These are phyloP conservation scores for Poeciliopsis presidionis DNA, from an alignment of 2,797 vertebrate species.

Conservation along the genomic window DNA sequence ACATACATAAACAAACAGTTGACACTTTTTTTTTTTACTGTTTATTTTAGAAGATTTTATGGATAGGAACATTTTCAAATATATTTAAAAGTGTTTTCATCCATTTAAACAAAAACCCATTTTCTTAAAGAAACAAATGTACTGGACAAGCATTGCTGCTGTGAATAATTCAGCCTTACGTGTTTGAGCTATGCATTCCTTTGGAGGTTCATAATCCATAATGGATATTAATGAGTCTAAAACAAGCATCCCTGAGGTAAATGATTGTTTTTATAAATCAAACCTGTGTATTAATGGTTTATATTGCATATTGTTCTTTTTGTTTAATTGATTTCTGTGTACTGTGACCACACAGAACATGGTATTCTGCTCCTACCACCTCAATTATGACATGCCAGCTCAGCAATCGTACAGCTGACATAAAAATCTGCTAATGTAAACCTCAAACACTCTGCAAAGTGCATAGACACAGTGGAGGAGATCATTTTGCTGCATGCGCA, in stretches of 20 bases:
- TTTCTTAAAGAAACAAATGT: neutral
- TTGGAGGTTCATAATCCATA: neutral
- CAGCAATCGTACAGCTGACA: neutral
- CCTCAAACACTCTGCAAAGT: neutral
- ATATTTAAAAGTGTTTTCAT: neutral
- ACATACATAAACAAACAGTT: neutral
- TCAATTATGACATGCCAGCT: neutral
- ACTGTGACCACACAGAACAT: neutral
- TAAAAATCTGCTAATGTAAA: neutral
- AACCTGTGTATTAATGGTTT: neutral
- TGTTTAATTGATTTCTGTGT: neutral
- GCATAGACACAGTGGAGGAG: neutral
- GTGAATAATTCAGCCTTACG: neutral
- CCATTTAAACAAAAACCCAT: neutral
- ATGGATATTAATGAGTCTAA: neutral
- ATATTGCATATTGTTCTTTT: neutral
- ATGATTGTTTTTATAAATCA: neutral
- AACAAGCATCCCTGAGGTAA: neutral
- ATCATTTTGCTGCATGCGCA: neutral
- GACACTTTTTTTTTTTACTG: neutral
- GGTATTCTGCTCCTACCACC: neutral
- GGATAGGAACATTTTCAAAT: neutral
- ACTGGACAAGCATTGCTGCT: neutral
- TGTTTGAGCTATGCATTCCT: neutral
- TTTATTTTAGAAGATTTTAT: neutral